Evolutionary conservation across 2,113 vertebrate species (phyloP).

Genomic region (Macquaria australasica): DNA sequence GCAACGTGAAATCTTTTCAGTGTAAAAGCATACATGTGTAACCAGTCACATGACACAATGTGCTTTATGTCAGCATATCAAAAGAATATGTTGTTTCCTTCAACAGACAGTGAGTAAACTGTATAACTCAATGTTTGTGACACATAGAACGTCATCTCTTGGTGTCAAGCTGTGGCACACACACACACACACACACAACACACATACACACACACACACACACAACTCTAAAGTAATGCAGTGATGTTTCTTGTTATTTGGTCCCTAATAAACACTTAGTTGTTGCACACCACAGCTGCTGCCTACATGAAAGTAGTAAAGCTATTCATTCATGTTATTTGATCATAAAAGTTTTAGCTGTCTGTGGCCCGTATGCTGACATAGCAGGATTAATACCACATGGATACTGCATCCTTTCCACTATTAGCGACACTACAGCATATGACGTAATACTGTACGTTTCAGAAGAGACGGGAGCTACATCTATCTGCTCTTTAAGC

Average conservation of each 20-base stretch:
- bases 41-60: constrained; percentile 58
- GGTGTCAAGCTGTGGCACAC: constrained; percentile 12
- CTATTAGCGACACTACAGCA: constrained; percentile 5
- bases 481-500: constrained; percentile 20
- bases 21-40: constrained; percentile 61
- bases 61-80: constrained; percentile 46
- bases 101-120: constrained; percentile 47
- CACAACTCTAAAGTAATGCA: constrained; percentile 15
- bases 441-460: neutral
- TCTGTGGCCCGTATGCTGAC: constrained; percentile 47
- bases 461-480: constrained; percentile 17
- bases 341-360: constrained; percentile 52
- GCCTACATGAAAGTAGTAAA: constrained; percentile 39
- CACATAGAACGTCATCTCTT: constrained; percentile 35
- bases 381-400: constrained; percentile 50
- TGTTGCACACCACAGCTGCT: constrained; percentile 49
- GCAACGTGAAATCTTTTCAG: constrained; percentile 57
- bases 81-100: constrained; percentile 42
- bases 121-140: constrained; percentile 44
- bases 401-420: constrained; percentile 27
- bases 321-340: constrained; percentile 57
- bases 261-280: constrained; percentile 56
- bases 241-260: constrained; percentile 52
- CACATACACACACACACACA: neutral
- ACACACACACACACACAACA: constrained; percentile 19